Base-by-base conservation (phyloP, 2,888 invertebrate genomes). In the Sympetrum striolatum region DNA sequence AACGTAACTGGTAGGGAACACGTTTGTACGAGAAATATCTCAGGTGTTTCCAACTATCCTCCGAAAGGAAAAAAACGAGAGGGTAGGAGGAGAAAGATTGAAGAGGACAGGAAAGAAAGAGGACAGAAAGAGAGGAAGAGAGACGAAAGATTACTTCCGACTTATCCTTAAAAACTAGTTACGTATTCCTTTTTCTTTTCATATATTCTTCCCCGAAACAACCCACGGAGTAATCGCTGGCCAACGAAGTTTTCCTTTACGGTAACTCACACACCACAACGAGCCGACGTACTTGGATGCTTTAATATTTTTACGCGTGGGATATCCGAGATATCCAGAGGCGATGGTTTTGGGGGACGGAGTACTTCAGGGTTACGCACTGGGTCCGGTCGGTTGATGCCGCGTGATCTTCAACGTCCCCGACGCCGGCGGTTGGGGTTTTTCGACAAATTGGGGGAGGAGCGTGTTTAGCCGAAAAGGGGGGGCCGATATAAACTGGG, bases 401-500 rank as follows among this genome's bases (percentile, higher is more conserved):
- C 4, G 73, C 73, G 73, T 25, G 73, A 73, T 73, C 73, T 73
- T 73, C 73, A 10, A 31, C 31, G 73, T 73, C 73, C 73, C 73
- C 73, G 31, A 73, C 31, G 73, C 31, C 73, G n/a, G 73, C 73
- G 73, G 73, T 73, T 39, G 60, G 18, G 60, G 60, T 60, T 60
- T 73, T 73, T 73, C 73, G 25, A 73, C 73, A 25, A 25, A 31
- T 25, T 18, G 73, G 73, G 73, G 73, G 64, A 25, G 64, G 25
- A 64, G 25, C 73, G 73, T 73, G 25, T 73, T 73, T 48, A 48
- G 48, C 48, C 48, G 48, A 48, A 48, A 73, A 31, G n/a, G 86
- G 86, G 86, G 60, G 58, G 58, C 86, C 86, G 58, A 37, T 60
- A 35, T 60, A 60, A 86, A 86, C 64, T 25, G 60, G 86, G 86